Evolutionary conservation across 2,113 vertebrate species (phyloP), one percentile per base, ranked within the genome.

Genomic region (rabbit (Oryctolagus cuniculus)): DNA sequence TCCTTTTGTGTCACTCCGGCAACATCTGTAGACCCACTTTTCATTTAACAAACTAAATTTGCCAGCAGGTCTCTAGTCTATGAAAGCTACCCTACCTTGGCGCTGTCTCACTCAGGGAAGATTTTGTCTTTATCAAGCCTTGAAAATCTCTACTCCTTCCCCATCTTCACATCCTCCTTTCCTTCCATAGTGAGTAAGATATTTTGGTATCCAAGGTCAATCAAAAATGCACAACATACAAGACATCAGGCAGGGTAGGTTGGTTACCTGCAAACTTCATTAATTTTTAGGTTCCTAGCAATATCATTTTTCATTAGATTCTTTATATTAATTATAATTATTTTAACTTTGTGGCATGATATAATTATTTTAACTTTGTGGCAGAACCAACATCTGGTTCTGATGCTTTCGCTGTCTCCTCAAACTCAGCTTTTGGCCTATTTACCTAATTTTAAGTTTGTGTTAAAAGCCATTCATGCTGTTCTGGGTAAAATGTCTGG

Each of bases 271-370:
- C 22, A 12, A 22, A 80, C 9, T 79, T 87, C 19, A 70, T 70
- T 70, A 22, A 83, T 31, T 34, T 58, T 10, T 22, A 79, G 22
- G 53, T 49, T 70, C 79, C 70, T 86, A 84, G 16, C 24, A 94
- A 51, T 2, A 94, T 86, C 3, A 3, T 64, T 3, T 51, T 93
- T 36, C 19, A 77, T 89, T 79, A 70, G 1, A 63, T 3, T 1
- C 31, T 29, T 86, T 81, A n/a, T 89, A 38, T 66, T 63, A 66
- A 77, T 85, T 87, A 69, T 49, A 78, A n/a, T 79, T 91, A 51
- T 10, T 78, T 73, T 86, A 89, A 91, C 55, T 38, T 38, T 38
- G 38, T 38, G 38, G 38, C 38, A 38, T 38, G 38, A 38, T n/a
- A n/a, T n/a, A n/a, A n/a, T n/a, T n/a, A n/a, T n/a, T n/a, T n/a